Evolutionary conservation across 2,797 vertebrate genomes (phyloP).

Genomic region (Urocyon cinereoargenteus): DNA sequence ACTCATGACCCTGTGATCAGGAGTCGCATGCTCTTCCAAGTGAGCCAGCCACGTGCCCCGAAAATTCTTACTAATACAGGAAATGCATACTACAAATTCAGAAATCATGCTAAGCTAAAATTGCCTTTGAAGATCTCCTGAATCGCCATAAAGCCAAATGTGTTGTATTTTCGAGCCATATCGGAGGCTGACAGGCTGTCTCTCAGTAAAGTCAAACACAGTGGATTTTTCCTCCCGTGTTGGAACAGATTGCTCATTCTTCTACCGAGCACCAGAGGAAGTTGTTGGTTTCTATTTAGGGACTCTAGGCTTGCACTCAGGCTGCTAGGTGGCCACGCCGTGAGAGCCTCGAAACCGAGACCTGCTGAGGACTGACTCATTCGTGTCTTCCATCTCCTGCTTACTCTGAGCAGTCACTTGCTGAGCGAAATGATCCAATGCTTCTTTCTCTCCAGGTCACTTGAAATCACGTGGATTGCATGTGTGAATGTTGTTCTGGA

Average conservation of each 20-base stretch:
- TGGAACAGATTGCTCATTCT: not conserved
- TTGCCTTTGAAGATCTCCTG: not conserved
- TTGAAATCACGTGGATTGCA: not conserved
- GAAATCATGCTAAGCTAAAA: slow-evolving; percentile 10
- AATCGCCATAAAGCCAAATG: not conserved
- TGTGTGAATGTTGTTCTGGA: not conserved
- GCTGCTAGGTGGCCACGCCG: not conserved
- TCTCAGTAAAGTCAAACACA: not conserved
- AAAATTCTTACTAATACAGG: not conserved
- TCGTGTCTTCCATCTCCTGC: not conserved
- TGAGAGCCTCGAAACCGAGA: not conserved
- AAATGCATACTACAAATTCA: not conserved
- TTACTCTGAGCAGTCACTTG: not conserved
- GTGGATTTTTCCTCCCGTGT: not conserved
- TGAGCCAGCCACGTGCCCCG: not conserved
- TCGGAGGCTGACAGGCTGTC: not conserved
- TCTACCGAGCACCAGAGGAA: not conserved
- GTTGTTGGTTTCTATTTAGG: not conserved
- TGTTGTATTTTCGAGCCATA: not conserved
- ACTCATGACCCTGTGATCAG: not conserved
- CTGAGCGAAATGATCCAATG: not conserved
- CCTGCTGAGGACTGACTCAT: not conserved
- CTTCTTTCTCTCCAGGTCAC: not conserved
- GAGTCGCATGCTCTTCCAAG: not conserved
- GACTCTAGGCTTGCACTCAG: not conserved